These are phyloP conservation scores for Esox masquinongy DNA, from an alignment of 2,797 vertebrate genomes.

Conservation along the genomic window DNA sequence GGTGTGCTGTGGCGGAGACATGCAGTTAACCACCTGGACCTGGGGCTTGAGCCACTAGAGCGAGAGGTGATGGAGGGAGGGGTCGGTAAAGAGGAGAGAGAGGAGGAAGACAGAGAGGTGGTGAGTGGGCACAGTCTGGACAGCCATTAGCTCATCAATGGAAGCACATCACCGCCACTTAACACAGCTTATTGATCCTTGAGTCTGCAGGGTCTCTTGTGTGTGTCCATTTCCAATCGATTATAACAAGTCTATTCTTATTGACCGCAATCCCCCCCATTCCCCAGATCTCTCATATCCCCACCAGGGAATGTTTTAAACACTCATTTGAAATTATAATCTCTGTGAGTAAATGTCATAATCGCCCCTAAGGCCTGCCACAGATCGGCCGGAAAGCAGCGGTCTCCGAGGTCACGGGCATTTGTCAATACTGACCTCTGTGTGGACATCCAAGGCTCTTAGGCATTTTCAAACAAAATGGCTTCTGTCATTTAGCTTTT, in stretches of 20 bases:
- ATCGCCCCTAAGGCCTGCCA: constrained; percentile 76
- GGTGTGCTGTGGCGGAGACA: constrained; percentile 67
- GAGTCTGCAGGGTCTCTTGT: constrained; percentile 75
- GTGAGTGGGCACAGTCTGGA: constrained; percentile 60
- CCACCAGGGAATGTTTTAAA: constrained; percentile 76
- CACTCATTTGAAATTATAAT: constrained; percentile 87
- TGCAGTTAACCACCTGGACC: constrained; percentile 81
- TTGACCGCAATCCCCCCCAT: constrained; percentile 62
- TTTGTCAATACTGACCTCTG: constrained; percentile 75
- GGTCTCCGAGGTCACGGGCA: constrained; percentile 72
- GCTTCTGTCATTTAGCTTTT: constrained; percentile 18
- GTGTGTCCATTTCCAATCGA: constrained; percentile 84
- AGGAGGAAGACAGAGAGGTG: constrained; percentile 23
- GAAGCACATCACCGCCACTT: constrained; percentile 79
- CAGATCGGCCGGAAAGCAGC: constrained; percentile 74
- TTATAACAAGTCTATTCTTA: constrained; percentile 82
- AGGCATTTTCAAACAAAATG: constrained; percentile 45
- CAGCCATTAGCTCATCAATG: constrained; percentile 81
- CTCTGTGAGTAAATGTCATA: constrained; percentile 83
- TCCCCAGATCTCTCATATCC: constrained; percentile 53
- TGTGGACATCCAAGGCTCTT: constrained; percentile 44
- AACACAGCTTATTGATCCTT: constrained; percentile 82
- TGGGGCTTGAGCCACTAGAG: constrained; percentile 75
- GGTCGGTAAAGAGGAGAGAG: background rate
- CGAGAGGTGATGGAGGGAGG: constrained; percentile 35